These are phyloP conservation scores for Nyctibius grandis DNA, from an alignment of 2,797 vertebrate species.

Conservation along the genomic window DNA sequence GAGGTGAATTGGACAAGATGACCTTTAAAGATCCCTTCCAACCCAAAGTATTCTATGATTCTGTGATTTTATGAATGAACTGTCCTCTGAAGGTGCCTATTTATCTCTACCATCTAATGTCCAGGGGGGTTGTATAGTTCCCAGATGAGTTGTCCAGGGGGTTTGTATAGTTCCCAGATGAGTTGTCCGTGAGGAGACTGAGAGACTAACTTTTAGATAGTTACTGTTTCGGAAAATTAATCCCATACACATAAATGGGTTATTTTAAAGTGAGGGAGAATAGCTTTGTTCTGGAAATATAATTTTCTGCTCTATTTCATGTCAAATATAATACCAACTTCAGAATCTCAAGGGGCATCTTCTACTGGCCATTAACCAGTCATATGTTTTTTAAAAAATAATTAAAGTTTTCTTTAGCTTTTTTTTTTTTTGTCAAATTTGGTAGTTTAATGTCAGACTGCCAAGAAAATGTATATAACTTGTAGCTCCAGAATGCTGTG, in stretches of 20 bases:
- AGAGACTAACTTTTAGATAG: background rate
- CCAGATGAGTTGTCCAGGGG: fast-evolving
- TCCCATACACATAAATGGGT: background rate
- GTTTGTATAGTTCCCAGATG: background rate
- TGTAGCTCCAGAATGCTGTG: background rate
- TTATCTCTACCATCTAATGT: background rate
- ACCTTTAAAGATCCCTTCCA: no score
- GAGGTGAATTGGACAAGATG: no score
- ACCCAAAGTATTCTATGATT: no score
- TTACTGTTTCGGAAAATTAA: background rate
- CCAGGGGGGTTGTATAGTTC: background rate
- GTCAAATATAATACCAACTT: background rate
- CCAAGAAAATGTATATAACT: background rate
- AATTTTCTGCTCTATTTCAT: background rate
- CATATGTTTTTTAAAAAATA: background rate
- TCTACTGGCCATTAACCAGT: background rate
- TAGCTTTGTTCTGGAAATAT: background rate
- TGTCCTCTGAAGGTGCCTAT: background rate
- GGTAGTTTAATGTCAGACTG: background rate
- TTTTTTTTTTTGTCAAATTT: background rate
- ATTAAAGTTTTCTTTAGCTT: background rate
- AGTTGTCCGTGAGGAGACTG: background rate
- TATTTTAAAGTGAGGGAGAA: background rate
- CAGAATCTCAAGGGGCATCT: background rate
- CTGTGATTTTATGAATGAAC: no score